Base-by-base conservation (phyloP, 1,140 invertebrate genomes). In the Plodia interpunctella region DNA sequence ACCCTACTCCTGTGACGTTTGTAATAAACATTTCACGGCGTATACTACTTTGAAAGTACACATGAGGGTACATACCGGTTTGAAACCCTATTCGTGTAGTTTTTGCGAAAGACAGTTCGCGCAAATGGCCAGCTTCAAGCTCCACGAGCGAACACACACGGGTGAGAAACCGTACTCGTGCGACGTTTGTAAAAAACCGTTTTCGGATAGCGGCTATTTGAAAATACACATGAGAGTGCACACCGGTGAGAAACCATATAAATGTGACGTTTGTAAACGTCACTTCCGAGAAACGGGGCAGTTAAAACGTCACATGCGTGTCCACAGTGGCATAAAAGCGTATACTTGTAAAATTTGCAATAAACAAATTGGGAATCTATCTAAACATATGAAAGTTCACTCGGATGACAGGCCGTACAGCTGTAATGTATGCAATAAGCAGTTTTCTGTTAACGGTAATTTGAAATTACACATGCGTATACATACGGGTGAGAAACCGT, bases 131-230 rank as follows among this genome's bases (percentile, higher is more conserved):
- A 96, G 96, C 76, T 90, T 97, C 51, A 95, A 95, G 28, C 94
- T 96, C 35, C 96, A 98, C 72, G 93, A 97, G 90, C 89, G 96
- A 21, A 96, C 95, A 0, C 96, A 98, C 76, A 93, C 93, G 0
- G 93, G 96, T 15, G 92, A 95, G 25, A 94, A 96, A 65, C 96
- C 97, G 0, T 97, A 97, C 78, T 92, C 94, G 0, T 99, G 83
- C 50, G 70, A 66, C 54, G 65, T 81, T 0, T 86, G 83, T 21
- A 77, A 76, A 62, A 90, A 87, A 65, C 83, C 72, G 0, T 90
- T 91, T 67, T 84, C 86, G 0, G 87, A 85, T 50, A 88, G 82
- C 1, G 89, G 87, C 13, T 83, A 87, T 50, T 72, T 88, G 9
- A 88, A 86, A 62, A 83, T 88, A 17, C 90, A 90, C 60, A 88